Conservation (phyloP, 2,888 invertebrate species). For the Calephelis perditalis region DNA sequence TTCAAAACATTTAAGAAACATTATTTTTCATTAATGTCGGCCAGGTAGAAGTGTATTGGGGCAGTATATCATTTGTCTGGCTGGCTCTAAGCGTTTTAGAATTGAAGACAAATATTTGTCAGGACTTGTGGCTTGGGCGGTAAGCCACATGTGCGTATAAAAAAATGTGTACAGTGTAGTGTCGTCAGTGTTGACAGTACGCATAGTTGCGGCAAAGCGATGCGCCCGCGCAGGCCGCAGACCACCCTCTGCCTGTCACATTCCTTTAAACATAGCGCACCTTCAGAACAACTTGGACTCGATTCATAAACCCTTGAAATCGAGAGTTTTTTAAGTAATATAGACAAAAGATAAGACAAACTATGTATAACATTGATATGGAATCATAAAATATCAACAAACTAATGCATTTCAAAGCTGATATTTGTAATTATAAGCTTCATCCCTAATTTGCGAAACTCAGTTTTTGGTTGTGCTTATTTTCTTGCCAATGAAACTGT, state of each 20-base stretch:
- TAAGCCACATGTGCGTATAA: constrained; percentile 55
- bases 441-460: too few species aligned
- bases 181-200: constrained; percentile 66
- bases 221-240: constrained; percentile 43
- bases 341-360: too few species aligned
- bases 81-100: constrained; percentile 66
- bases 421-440: too few species aligned
- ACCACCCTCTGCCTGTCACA: constrained; percentile 50
- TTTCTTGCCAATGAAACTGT: too few species aligned
- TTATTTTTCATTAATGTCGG: not conserved
- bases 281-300: too few species aligned
- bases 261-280: constrained; percentile 28
- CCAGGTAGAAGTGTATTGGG: constrained; percentile 21
- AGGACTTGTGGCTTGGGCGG: constrained; percentile 58
- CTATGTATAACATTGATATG: too few species aligned
- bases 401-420: too few species aligned
- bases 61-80: constrained; percentile 52
- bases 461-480: too few species aligned
- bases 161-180: constrained; percentile 62
- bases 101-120: constrained; percentile 73
- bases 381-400: too few species aligned
- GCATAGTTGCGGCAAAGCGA: constrained; percentile 64
- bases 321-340: too few species aligned
- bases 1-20: not conserved
- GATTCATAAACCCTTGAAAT: too few species aligned